Evolutionary conservation across 37 sponge, comb jelly and placozoan species (phyloP).

Genomic region (Axinella damicornis): DNA sequence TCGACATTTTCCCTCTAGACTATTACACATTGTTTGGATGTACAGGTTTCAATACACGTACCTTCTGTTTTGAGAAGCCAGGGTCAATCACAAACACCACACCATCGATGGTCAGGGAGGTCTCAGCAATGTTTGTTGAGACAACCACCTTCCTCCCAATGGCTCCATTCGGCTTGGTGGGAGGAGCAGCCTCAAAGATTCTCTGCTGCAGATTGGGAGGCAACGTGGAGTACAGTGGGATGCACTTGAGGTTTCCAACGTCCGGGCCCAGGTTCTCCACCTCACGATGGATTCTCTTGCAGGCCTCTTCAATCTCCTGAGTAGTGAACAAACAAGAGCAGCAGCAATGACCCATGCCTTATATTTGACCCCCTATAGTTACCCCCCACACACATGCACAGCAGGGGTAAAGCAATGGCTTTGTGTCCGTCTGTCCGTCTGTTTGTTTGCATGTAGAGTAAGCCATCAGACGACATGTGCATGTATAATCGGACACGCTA

Average conservation of each 20-base stretch:
- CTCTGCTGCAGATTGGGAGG: constrained; percentile 97
- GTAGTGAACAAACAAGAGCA: too few relatives aligned
- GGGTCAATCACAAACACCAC: constrained; percentile 99
- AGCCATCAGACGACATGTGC: too few relatives aligned
- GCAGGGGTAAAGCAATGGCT: too few relatives aligned
- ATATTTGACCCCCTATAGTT: too few relatives aligned
- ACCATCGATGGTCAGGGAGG: constrained; percentile 99
- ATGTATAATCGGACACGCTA: too few relatives aligned
- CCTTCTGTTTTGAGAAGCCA: constrained; percentile 99
- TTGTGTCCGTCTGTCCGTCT: too few relatives aligned
- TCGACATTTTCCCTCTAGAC: too few relatives aligned
- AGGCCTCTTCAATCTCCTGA: constrained; percentile 98
- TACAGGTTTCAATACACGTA: too few relatives aligned
- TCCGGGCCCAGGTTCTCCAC: constrained; percentile 97
- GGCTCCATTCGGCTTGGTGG: constrained; percentile 85
- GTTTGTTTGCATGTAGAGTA: too few relatives aligned
- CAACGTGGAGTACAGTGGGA: constrained; percentile 98
- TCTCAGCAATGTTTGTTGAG: constrained; percentile 99
- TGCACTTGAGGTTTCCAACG: constrained; percentile 90
- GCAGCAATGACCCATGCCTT: too few relatives aligned
- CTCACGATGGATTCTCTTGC: constrained; percentile 90
- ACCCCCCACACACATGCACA: too few relatives aligned
- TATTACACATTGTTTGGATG: too few relatives aligned
- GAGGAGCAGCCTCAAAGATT: constrained; percentile 97
- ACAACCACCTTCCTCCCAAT: constrained; percentile 97